phyloP scores from a whole-genome alignment of 2,797 vertebrate genomes.

The Alectoris magna region DNA sequence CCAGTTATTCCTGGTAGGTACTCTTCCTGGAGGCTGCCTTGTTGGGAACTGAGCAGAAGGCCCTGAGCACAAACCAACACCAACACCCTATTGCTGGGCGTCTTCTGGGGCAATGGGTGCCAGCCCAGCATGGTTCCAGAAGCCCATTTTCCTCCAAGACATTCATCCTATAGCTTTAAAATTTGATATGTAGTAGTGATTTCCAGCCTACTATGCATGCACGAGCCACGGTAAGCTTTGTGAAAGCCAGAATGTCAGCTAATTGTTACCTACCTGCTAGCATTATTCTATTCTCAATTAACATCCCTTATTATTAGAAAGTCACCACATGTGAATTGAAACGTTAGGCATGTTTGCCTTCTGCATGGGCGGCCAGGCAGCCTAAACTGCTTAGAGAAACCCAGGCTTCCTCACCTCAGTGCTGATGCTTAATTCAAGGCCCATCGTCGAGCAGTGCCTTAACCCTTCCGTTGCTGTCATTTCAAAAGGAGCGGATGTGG shows the following conservation, averaged over 20 bases:
- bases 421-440: background rate
- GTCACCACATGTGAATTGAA: slow-evolving; percentile 24
- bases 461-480: background rate
- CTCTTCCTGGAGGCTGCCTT: background rate
- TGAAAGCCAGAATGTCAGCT: background rate
- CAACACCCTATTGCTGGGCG: accelerated
- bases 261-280: slow-evolving; percentile 9
- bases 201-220: background rate
- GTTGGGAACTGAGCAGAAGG: background rate
- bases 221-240: background rate
- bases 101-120: accelerated
- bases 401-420: background rate
- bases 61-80: background rate
- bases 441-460: background rate
- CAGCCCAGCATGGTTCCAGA: background rate
- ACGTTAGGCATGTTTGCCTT: slow-evolving; percentile 34
- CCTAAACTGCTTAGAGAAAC: background rate
- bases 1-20: background rate
- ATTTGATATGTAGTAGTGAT: background rate
- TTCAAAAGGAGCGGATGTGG: background rate
- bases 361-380: slow-evolving; percentile 39
- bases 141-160: background rate
- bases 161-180: background rate
- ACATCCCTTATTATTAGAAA: slow-evolving; percentile 40
- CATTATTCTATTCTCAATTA: slow-evolving; percentile 25